phyloP scores from a whole-genome alignment of 64 coral and sea anemone genomes.

The Acropora tenuis region DNA sequence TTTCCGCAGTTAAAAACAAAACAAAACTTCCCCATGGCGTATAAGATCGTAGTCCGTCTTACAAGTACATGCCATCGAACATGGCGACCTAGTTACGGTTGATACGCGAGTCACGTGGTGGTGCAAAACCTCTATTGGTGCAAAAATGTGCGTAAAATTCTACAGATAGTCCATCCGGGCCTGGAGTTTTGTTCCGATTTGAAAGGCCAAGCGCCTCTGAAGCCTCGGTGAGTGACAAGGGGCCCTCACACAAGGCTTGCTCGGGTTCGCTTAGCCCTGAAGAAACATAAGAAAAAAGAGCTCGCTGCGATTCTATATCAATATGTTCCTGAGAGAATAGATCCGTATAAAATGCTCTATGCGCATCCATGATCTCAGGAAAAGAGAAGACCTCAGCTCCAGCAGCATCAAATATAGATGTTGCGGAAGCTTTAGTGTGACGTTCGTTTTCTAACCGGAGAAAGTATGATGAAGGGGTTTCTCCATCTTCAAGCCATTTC shows the following conservation, averaged over 20 bases:
- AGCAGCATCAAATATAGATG: background rate
- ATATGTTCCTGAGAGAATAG: background rate
- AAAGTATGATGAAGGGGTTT: no score
- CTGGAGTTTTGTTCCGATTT: background rate
- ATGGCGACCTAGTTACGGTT: no score
- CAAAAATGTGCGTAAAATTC: slow-evolving; percentile 34
- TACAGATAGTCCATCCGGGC: slow-evolving; percentile 29
- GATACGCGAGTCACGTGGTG: no score
- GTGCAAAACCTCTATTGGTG: background rate
- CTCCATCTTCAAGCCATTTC: no score
- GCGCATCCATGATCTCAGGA: background rate
- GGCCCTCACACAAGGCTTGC: background rate
- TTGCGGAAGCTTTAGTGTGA: no score
- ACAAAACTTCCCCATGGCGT: no score
- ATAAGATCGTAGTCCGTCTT: no score
- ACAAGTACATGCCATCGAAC: no score
- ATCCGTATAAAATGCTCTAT: slow-evolving; percentile 7
- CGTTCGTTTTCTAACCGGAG: no score
- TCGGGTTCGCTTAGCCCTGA: background rate
- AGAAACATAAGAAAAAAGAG: background rate
- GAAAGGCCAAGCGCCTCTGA: background rate
- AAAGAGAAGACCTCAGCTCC: background rate
- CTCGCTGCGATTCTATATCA: background rate
- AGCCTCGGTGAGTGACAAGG: background rate
- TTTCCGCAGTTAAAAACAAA: no score